phyloP scores from a whole-genome alignment of 35 echinoderm and acorn worm genomes.

The Lytechinus pictus region DNA sequence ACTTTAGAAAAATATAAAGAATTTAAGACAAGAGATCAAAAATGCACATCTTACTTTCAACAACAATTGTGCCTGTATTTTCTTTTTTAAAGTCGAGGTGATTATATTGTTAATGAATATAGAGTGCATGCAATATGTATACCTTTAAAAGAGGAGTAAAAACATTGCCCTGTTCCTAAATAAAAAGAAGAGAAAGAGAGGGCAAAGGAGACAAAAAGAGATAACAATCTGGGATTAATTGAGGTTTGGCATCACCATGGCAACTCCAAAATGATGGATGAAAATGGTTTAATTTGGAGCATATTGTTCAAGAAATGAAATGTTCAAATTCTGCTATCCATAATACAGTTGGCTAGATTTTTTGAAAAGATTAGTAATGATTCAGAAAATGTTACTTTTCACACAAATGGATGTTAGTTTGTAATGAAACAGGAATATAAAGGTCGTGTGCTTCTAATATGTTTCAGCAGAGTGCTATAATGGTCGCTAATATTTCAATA shows the following conservation, averaged over 20 bases:
- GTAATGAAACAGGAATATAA: background rate
- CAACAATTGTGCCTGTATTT: background rate
- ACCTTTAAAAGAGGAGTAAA: constrained; percentile 75
- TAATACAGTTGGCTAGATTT: background rate
- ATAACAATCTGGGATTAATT: constrained; percentile 3
- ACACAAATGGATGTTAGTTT: constrained; percentile 5
- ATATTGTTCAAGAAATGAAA: background rate
- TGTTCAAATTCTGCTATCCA: background rate
- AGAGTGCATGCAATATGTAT: constrained; percentile 38
- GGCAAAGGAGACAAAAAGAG: constrained; percentile 33
- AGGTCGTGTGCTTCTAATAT: background rate
- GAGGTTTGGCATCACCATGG: background rate
- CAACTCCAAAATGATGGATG: background rate
- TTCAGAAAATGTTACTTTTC: background rate
- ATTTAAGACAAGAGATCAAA: background rate
- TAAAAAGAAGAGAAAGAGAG: constrained; percentile 39
- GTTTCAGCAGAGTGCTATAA: background rate
- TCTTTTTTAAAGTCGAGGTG: background rate
- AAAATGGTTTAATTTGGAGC: background rate
- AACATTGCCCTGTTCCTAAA: constrained; percentile 68
- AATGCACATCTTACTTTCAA: background rate
- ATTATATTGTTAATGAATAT: background rate
- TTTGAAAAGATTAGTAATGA: background rate
- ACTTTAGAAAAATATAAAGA: background rate
- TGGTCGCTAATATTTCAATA: background rate